These are phyloP conservation scores for Formica aserva DNA, from an alignment of 2,888 invertebrate genomes.

Conservation along the genomic window DNA sequence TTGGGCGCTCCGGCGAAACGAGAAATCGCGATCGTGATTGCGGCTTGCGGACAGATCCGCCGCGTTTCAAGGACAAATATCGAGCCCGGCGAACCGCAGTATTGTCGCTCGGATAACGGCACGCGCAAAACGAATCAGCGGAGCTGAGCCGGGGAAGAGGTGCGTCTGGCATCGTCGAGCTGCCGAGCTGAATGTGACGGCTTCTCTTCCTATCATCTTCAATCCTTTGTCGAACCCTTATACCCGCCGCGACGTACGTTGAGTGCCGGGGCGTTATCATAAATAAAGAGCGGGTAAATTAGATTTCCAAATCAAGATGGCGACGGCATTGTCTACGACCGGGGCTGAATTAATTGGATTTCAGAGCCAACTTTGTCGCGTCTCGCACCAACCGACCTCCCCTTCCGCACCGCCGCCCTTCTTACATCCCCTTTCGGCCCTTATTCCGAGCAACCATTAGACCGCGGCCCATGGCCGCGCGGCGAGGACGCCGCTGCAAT, in stretches of 20 bases:
- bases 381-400: conserved; percentile 68
- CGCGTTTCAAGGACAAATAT: conserved; percentile 53
- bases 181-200: conserved; percentile 77
- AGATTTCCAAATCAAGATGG: conserved; percentile 84
- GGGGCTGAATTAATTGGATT: conserved; percentile 84
- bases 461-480: conserved; percentile 51
- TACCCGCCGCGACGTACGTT: conserved; percentile 74
- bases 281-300: conserved; percentile 84
- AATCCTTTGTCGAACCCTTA: conserved; percentile 79
- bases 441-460: conserved; percentile 47
- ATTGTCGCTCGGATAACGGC: conserved; percentile 52
- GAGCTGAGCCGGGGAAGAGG: not conserved
- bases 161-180: conserved; percentile 49
- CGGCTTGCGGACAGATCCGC: conserved; percentile 56
- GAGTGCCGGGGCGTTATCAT: conserved; percentile 82
- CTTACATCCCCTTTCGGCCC: conserved; percentile 41
- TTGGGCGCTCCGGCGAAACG: conserved; percentile 33
- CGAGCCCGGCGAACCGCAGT: conserved; percentile 44
- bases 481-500: conserved; percentile 40
- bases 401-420: conserved; percentile 47
- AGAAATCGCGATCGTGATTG: conserved; percentile 57
- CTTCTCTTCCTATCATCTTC: conserved; percentile 77
- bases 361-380: conserved; percentile 81
- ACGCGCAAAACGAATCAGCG: conserved; percentile 57
- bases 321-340: conserved; percentile 82